Evolutionary conservation across 2,797 vertebrate genomes (phyloP).

Genomic region (Hozukius guyotensis): DNA sequence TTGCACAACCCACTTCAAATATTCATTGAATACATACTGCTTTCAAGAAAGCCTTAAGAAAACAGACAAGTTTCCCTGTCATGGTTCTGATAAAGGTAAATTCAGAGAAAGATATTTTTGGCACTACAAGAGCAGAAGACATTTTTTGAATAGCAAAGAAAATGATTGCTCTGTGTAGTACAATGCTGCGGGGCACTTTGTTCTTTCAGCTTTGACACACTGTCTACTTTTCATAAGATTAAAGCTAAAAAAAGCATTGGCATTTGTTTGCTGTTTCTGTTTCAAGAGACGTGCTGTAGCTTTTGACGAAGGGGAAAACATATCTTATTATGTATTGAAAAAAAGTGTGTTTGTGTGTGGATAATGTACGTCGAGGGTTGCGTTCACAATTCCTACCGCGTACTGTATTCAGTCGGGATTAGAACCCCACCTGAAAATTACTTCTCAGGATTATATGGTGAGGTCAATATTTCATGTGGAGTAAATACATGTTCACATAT

Average conservation of each 20-base stretch:
- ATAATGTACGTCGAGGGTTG: neutral
- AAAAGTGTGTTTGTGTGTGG: neutral
- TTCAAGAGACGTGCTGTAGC: neutral
- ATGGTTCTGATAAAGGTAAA: neutral
- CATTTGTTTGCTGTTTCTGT: slow-evolving; percentile 21
- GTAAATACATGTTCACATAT: neutral
- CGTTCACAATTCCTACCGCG: slow-evolving; percentile 2
- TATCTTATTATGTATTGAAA: neutral
- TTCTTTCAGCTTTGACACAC: slow-evolving; percentile 23
- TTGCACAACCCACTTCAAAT: slow-evolving; percentile 3
- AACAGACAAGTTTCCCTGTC: neutral
- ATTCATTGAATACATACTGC: neutral
- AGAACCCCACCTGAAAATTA: slow-evolving; percentile 9
- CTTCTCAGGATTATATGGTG: slow-evolving; percentile 9
- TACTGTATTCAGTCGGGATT: neutral
- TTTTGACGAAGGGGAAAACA: slow-evolving; percentile 4
- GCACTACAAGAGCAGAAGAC: neutral
- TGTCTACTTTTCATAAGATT: slow-evolving; percentile 16
- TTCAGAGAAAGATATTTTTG: slow-evolving; percentile 25
- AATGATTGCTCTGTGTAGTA: slow-evolving; percentile 2
- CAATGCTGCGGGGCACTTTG: slow-evolving; percentile 11
- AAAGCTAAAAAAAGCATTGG: neutral
- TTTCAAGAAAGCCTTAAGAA: neutral
- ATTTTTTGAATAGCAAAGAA: slow-evolving; percentile 20
- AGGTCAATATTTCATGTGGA: slow-evolving; percentile 19